Evolutionary conservation across 2,888 invertebrate species (phyloP).

Genomic region (Synanthedon myopaeformis): DNA sequence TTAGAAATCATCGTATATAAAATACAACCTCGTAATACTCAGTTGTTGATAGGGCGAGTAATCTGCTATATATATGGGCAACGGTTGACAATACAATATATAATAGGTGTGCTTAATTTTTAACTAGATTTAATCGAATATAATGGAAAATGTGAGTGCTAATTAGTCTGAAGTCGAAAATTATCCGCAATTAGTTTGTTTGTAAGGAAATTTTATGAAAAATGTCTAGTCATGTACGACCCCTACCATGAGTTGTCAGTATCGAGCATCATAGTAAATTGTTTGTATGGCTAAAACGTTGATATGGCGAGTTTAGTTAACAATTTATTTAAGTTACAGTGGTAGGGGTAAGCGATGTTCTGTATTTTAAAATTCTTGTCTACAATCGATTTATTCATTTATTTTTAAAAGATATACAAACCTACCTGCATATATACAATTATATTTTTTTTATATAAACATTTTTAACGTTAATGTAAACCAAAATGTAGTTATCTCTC

Average conservation of each 20-base stretch:
- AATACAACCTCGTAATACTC: slow-evolving; percentile 36
- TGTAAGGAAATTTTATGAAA: slow-evolving; percentile 3
- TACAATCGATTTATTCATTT: not conserved
- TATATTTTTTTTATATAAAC: not conserved
- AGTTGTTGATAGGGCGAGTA: slow-evolving; percentile 60
- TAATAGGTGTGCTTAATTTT: slow-evolving; percentile 41
- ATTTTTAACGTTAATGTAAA: not conserved
- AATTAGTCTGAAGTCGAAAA: slow-evolving; percentile 18
- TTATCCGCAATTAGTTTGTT: not conserved
- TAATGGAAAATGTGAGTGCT: slow-evolving; percentile 19
- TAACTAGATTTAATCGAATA: slow-evolving; percentile 26
- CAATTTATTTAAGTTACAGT: too few species aligned
- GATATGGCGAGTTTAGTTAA: too few species aligned
- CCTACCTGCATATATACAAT: not conserved
- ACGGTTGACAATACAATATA: slow-evolving; percentile 61
- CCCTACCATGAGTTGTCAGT: too few species aligned
- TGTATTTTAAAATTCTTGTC: not conserved
- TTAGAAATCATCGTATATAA: too few species aligned
- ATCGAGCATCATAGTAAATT: too few species aligned
- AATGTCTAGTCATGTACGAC: slow-evolving; percentile 42
- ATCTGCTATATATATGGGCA: slow-evolving; percentile 24
- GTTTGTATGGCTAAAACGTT: too few species aligned
- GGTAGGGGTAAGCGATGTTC: too few species aligned
- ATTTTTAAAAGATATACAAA: not conserved
- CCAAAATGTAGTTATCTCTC: slow-evolving; percentile 22